Evolutionary conservation across 2,888 invertebrate genomes (phyloP).

Genomic region (Netelia inedita): DNA sequence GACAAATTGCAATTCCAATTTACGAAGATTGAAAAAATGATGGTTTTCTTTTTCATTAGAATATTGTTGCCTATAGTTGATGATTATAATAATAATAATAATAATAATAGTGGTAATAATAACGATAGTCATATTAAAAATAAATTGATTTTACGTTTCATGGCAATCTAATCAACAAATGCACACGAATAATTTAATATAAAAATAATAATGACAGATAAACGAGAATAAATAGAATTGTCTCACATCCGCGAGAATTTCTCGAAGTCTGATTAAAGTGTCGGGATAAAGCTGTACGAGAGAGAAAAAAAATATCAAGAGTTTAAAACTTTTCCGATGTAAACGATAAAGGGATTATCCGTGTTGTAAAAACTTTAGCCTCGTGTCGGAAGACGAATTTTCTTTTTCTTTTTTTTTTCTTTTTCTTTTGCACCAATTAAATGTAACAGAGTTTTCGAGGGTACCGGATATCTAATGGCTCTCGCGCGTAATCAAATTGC

Average conservation of each 20-base stretch:
- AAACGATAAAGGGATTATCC: background rate
- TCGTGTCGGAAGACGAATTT: background rate
- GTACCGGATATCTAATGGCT: background rate
- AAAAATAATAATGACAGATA: background rate
- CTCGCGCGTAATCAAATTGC: slow-evolving; percentile 9
- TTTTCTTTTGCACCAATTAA: background rate
- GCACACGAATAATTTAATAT: background rate
- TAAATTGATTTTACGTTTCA: too few relatives aligned
- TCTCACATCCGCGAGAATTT: too few relatives aligned
- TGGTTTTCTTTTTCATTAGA: too few relatives aligned
- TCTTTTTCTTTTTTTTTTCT: background rate
- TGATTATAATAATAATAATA: too few relatives aligned
- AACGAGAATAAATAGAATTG: background rate
- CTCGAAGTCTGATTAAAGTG: too few relatives aligned
- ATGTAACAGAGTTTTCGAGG: slow-evolving; percentile 5
- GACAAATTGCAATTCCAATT: too few relatives aligned
- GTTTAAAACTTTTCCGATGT: background rate
- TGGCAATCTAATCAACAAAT: too few relatives aligned
- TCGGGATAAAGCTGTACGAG: background rate
- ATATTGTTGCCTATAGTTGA: too few relatives aligned
- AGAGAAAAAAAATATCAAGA: background rate
- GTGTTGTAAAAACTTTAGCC: background rate
- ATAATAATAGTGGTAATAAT: too few relatives aligned
- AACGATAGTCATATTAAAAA: too few relatives aligned
- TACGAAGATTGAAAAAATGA: too few relatives aligned